Evolutionary conservation across 2,113 vertebrate genomes (phyloP), one percentile per base, ranked within the genome.

Genomic region (Labrus mixtus): DNA sequence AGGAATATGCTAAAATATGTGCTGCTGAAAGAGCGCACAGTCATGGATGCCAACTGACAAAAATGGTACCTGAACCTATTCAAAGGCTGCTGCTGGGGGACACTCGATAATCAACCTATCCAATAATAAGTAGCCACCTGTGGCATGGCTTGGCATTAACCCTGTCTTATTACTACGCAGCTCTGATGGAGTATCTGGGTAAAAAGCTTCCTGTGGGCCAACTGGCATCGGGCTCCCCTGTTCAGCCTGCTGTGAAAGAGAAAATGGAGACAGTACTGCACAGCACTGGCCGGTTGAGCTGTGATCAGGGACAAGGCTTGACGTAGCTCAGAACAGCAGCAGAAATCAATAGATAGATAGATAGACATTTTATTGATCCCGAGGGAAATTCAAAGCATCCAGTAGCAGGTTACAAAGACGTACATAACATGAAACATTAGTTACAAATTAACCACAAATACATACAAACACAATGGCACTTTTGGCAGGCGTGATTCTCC

Each of bases 91-190:
- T 70, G 68, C 70, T 59, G 10, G 69, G 39, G 72, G 77, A 78
- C 61, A 22, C 55, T 41, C 72, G 67, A 70, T 68, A 79, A 85
- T 85, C 73, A 82, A 75, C 39, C 67, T 62, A 10, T 76, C 72
- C 70, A 43, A n/a, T 83, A 84, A 83, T 79, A 71, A 83, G 81
- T 41, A 82, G 73, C 56, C 78, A 87, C 88, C 80, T 69, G 85
- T 82, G 87, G 71, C 58, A 19, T 54, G 36, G 43, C 48, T 81
- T 60, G 75, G 78, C 50, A 23, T 81, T 88, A 84, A 86, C 85
- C 84, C 79, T 76, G 88, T 89, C 87, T 85, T 85, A 89, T 93
- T 87, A 89, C 59, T 68, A 72, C 74, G 36, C 57, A 4, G 3
- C 61, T 22, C 39, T 89, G 89, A 89, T 84, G 82, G 83, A 90